phyloP scores from a whole-genome alignment of 2,797 vertebrate genomes.

The Lophius americanus region DNA sequence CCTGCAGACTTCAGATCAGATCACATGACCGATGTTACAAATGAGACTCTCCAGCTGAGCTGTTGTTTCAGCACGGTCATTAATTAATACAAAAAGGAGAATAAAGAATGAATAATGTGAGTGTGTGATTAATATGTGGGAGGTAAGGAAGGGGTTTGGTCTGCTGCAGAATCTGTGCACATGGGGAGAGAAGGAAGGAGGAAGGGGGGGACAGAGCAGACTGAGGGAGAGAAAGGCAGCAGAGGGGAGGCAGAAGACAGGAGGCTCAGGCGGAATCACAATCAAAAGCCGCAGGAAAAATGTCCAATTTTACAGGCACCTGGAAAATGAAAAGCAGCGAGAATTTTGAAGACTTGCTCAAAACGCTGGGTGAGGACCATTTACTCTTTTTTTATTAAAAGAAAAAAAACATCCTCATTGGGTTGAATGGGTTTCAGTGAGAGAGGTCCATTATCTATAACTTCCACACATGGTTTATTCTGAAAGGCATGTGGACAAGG shows the following conservation, averaged over 20 bases:
- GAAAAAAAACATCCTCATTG: background rate
- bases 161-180: slow-evolving; percentile 65
- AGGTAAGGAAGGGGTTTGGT: slow-evolving; percentile 28
- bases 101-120: slow-evolving; percentile 27
- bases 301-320: slow-evolving; percentile 93
- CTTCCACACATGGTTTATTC: background rate
- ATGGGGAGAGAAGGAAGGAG: slow-evolving; percentile 52
- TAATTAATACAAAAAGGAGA: slow-evolving; percentile 25
- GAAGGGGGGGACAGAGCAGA: slow-evolving; percentile 38
- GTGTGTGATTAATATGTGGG: slow-evolving; percentile 24
- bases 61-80: slow-evolving; percentile 13
- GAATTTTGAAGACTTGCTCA: slow-evolving; percentile 95
- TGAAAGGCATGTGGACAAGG: background rate
- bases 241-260: slow-evolving; percentile 54
- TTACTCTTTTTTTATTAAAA: background rate
- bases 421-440: background rate
- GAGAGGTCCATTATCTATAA: background rate
- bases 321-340: slow-evolving; percentile 99
- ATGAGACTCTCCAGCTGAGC: background rate
- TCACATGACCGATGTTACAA: slow-evolving; percentile 8
- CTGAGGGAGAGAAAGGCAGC: slow-evolving; percentile 47
- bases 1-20: slow-evolving; percentile 1
- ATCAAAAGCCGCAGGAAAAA: slow-evolving; percentile 61
- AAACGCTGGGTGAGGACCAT: slow-evolving; percentile 88
- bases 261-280: slow-evolving; percentile 38